phyloP scores from a whole-genome alignment of 1,140 invertebrate genomes.

The Periplaneta americana region DNA sequence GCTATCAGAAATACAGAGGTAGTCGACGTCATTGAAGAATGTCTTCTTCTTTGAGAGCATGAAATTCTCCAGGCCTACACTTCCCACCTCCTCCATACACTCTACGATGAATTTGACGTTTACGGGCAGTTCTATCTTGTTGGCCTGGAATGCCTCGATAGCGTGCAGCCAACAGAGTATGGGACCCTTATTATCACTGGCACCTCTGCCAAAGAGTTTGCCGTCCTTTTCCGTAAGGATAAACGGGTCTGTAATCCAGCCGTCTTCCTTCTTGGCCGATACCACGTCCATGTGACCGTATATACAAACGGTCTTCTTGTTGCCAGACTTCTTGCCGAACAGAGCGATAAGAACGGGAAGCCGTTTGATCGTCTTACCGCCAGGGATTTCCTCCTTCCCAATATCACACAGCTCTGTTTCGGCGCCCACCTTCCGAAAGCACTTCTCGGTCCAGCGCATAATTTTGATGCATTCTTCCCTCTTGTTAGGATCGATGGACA shows the following conservation, averaged over 20 bases:
- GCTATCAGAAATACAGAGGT: slow-evolving; percentile 58
- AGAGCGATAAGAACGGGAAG: slow-evolving; percentile 51
- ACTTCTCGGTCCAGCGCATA: slow-evolving; percentile 34
- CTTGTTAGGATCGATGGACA: not conserved
- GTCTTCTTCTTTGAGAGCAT: slow-evolving; percentile 56
- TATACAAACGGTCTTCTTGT: slow-evolving; percentile 52
- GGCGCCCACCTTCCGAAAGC: slow-evolving; percentile 47
- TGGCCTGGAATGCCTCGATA: slow-evolving; percentile 43
- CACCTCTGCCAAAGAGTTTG: slow-evolving; percentile 72
- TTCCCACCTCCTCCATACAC: slow-evolving; percentile 60
- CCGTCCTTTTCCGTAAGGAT: slow-evolving; percentile 67
- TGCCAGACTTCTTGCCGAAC: slow-evolving; percentile 47
- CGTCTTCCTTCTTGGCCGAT: slow-evolving; percentile 39
- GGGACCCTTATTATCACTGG: slow-evolving; percentile 31
- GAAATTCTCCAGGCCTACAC: slow-evolving; percentile 55
- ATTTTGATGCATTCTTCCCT: not conserved
- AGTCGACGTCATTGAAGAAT: slow-evolving; percentile 51
- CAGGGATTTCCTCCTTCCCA: slow-evolving; percentile 44
- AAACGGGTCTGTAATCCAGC: slow-evolving; percentile 28
- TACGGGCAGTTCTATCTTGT: slow-evolving; percentile 45
- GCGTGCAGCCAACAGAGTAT: slow-evolving; percentile 30
- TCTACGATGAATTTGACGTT: slow-evolving; percentile 60
- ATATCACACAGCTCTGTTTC: slow-evolving; percentile 42
- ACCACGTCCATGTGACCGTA: slow-evolving; percentile 66
- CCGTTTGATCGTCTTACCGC: slow-evolving; percentile 42